phyloP scores from a whole-genome alignment of 1,140 invertebrate species.

The Macrobrachium nipponense region DNA sequence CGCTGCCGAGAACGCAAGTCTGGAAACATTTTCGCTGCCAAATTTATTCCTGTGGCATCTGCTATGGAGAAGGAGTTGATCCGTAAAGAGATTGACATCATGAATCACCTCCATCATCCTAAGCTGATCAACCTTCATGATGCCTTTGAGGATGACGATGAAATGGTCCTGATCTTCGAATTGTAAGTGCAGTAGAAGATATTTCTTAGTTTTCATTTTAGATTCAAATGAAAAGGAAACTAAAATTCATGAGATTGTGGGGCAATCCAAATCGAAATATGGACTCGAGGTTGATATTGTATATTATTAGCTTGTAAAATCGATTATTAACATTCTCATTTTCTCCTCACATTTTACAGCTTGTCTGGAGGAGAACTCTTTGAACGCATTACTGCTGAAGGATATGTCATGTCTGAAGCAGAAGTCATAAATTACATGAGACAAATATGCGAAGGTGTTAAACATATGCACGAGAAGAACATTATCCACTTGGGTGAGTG shows the following conservation, averaged over 20 bases:
- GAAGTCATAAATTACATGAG: conserved; percentile 99
- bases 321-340: background rate
- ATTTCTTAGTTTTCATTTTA: background rate
- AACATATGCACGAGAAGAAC: conserved; percentile 99
- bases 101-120: conserved; percentile 98
- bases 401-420: conserved; percentile 98
- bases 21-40: conserved; percentile 97
- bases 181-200: conserved; percentile 83
- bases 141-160: conserved; percentile 98
- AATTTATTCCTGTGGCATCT: conserved; percentile 97
- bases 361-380: conserved; percentile 98
- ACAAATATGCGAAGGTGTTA: conserved; percentile 97
- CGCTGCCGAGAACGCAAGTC: conserved; percentile 95
- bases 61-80: conserved; percentile 97
- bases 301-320: background rate
- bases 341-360: conserved; percentile 71
- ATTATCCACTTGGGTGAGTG: conserved; percentile 91
- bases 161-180: conserved; percentile 99
- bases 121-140: conserved; percentile 98
- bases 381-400: conserved; percentile 97
- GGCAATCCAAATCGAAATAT: no score
- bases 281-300: background rate
- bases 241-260: no score
- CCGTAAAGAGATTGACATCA: conserved; percentile 98
- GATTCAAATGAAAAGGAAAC: no score